These are phyloP conservation scores for Sebastiscus tertius DNA, from an alignment of 2,797 vertebrate species.

Conservation along the genomic window DNA sequence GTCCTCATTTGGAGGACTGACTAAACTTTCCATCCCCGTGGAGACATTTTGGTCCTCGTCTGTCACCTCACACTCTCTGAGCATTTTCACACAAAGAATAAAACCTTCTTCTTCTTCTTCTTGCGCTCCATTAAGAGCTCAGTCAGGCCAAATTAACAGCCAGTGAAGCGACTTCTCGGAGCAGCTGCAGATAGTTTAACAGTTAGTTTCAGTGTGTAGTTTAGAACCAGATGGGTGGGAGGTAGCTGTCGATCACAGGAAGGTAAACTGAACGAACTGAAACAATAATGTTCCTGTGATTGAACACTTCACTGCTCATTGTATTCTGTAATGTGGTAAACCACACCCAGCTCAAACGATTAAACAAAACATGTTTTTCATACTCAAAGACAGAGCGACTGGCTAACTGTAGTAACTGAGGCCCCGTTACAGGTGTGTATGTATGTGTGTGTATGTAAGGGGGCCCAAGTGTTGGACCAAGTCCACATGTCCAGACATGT, in stretches of 20 bases:
- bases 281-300: conserved; percentile 50
- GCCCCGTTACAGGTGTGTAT: conserved; percentile 14
- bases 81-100: neutral
- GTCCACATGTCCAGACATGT: conserved; percentile 53
- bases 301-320: conserved; percentile 43
- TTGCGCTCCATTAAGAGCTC: neutral
- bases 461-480: neutral
- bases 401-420: neutral
- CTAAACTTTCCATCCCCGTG: neutral
- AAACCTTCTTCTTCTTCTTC: neutral
- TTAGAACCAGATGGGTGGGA: conserved; percentile 22
- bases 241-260: conserved; percentile 52
- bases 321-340: conserved; percentile 30
- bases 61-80: neutral
- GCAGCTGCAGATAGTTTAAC: neutral
- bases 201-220: neutral
- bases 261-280: conserved; percentile 31
- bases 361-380: conserved; percentile 14
- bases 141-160: neutral
- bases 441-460: neutral
- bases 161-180: neutral
- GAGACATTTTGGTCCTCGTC: neutral
- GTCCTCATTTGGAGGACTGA: too few relatives aligned
- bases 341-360: conserved; percentile 38
- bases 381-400: neutral